phyloP scores from a whole-genome alignment of 2,888 invertebrate genomes.

The Xestia c-nigrum region DNA sequence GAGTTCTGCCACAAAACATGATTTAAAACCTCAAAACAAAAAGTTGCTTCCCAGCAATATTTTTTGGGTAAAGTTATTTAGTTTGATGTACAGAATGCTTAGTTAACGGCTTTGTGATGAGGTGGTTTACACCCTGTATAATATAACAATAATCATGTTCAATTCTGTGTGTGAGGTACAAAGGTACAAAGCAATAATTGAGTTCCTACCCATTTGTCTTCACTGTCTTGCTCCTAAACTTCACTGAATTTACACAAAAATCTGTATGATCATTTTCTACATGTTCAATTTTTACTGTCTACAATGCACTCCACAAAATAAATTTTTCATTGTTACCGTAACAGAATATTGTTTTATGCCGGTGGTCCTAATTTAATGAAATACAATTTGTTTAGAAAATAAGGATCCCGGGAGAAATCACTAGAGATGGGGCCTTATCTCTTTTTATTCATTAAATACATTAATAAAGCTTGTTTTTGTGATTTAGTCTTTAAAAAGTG shows the following conservation, averaged over 20 bases:
- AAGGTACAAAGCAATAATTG: no score
- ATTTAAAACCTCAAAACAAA: no score
- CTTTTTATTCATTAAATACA: constrained; percentile 14
- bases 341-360: constrained; percentile 34
- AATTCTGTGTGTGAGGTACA: no score
- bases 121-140: no score
- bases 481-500: not conserved
- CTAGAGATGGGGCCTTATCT: constrained; percentile 28
- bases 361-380: constrained; percentile 33
- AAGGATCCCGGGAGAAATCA: constrained; percentile 58
- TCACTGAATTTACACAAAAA: not conserved
- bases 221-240: not conserved
- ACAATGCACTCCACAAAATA: not conserved
- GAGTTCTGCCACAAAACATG: no score
- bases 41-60: no score
- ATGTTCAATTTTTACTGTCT: not conserved
- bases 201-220: not conserved
- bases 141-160: no score
- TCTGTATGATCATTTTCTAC: not conserved
- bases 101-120: no score
- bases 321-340: constrained; percentile 6
- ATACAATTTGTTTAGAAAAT: constrained; percentile 44
- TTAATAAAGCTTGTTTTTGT: not conserved
- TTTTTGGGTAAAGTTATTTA: no score
- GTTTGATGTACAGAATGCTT: no score